These are phyloP conservation scores for Mylabris sibirica DNA, from an alignment of 2,888 invertebrate genomes.

Conservation along the genomic window DNA sequence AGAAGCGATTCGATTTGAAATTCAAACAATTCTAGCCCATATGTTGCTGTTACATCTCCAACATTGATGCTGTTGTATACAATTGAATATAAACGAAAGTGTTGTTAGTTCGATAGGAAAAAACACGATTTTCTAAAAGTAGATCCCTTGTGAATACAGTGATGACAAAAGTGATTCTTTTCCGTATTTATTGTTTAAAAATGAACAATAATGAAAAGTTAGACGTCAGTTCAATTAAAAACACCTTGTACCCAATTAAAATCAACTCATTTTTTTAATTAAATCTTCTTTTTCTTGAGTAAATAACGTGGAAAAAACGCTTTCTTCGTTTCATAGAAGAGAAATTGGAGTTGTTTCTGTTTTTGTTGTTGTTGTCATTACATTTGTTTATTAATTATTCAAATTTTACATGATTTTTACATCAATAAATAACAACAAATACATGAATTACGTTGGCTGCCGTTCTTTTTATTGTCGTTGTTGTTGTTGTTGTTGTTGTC, in stretches of 20 bases:
- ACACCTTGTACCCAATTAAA: neutral
- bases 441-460: neutral
- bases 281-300: neutral
- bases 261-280: neutral
- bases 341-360: neutral
- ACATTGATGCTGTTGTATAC: neutral
- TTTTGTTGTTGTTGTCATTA: neutral
- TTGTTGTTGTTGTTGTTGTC: conserved; percentile 2
- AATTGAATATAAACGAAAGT: conserved; percentile 9
- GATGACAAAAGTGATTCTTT: neutral
- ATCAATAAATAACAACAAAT: neutral
- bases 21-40: conserved; percentile 5
- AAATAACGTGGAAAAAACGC: conserved; percentile 5
- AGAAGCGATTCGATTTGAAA: neutral
- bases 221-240: neutral
- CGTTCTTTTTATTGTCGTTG: neutral
- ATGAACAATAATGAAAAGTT: neutral
- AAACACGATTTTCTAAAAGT: neutral
- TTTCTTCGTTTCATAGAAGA: neutral
- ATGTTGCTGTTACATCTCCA: neutral
- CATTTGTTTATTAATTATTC: neutral
- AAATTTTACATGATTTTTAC: conserved; percentile 1
- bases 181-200: neutral
- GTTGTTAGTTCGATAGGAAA: neutral
- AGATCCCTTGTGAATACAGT: neutral